A percentile compares a stretch with the other conserved stretches of the same genome.
These are phyloP conservation scores for Brachymystax lenok DNA, from an alignment of 2,797 vertebrate species.

Conservation along the genomic window DNA sequence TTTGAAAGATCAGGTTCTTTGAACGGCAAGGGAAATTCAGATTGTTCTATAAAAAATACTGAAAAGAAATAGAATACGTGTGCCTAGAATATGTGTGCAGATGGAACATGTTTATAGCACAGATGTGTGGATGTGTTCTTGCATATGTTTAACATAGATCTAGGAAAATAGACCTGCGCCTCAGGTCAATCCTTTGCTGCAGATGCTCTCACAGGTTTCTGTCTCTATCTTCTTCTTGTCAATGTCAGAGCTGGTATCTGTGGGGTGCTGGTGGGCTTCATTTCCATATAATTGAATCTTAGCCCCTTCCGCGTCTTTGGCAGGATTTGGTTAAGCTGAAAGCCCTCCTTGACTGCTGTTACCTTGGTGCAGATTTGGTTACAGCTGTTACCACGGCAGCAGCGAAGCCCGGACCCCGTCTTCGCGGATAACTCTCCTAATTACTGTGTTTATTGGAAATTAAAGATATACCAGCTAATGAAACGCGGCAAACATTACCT, in stretches of 20 bases:
- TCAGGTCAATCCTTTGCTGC: conserved; percentile 33
- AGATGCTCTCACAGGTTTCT: conserved; percentile 37
- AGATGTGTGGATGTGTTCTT: conserved; percentile 22
- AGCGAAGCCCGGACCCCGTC: conserved; percentile 71
- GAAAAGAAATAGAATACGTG: conserved; percentile 22
- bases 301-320: conserved; percentile 66
- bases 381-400: conserved; percentile 77
- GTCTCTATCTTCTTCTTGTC: neutral
- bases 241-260: conserved; percentile 58
- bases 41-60: conserved; percentile 44
- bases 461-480: conserved; percentile 84
- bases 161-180: conserved; percentile 19
- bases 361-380: conserved; percentile 76
- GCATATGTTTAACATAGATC: conserved; percentile 12
- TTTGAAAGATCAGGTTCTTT: conserved; percentile 57
- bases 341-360: conserved; percentile 74
- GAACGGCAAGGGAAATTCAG: conserved; percentile 49
- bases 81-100: neutral
- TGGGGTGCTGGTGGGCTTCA: conserved; percentile 77
- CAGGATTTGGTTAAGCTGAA: conserved; percentile 80
- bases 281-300: conserved; percentile 82
- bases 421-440: conserved; percentile 79
- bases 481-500: conserved; percentile 80
- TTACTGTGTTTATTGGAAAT: conserved; percentile 86
- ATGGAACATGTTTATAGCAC: neutral